Base-by-base conservation (phyloP, 1,140 invertebrate species). In the Carcinoscorpius rotundicauda region DNA sequence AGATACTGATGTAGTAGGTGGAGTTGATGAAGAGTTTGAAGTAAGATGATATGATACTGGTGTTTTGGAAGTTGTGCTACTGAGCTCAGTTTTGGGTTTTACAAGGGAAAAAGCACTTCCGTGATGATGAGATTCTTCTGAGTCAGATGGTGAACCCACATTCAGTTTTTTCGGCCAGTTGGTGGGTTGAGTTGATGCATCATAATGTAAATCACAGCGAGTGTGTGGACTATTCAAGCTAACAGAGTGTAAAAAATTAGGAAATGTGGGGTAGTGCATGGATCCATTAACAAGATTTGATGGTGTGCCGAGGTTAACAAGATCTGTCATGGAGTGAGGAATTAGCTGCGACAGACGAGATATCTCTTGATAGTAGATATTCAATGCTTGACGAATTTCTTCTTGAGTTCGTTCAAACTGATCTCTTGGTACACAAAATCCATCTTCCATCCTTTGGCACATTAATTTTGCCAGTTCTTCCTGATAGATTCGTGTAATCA, bases 401-500 rank as follows among this genome's bases (percentile, higher is more conserved):
- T 95, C 91, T 71, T 85, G 86, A 63, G 86, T 86, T 68, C 86
- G 82, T 66, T 86, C 88, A 71, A 86, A 85, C 67, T 81, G 79
- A 52, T 66, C 69, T 70, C 71, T 63, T 63, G 72, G 71, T 53
- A 55, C 8, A 55, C 68, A 57, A 49, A 64, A 67, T 4, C 58
- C 64, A 58, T 66, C 70, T 57, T 68, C 67, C 49, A 70, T 63
- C 50, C 63, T 65, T 60, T 71, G 75, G 63, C 87, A 87, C 85
- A 94, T 93, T n/a, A 98, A 82, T 75, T 97, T 96, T 51, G 89
- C 87, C 55, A 97, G 78, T 74, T 97, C 93, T 75, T 97, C 94
- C 71, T 98, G 92, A 75, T 98, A 98, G 72, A 98, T 94, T 73
- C 92, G 84, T 10, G 93, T 87, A 70, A 99, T 92, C 79, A 98